Evolutionary conservation across 2,888 invertebrate species (phyloP).

Genomic region (Agrenia bidenticulata): DNA sequence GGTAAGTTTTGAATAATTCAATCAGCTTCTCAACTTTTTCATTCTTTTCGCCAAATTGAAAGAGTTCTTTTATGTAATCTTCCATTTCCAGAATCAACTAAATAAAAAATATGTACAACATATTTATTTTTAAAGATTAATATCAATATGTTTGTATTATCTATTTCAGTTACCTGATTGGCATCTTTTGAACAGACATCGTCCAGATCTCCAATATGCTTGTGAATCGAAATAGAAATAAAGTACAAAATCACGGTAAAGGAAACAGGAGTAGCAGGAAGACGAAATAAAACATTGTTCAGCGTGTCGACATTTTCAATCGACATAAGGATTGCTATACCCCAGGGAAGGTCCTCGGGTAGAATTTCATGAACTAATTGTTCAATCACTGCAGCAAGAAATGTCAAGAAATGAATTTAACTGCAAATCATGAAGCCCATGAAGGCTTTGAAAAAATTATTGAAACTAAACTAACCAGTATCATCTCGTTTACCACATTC

Average conservation of each 20-base stretch:
- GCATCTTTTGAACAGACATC: conserved; percentile 41
- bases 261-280: conserved; percentile 56
- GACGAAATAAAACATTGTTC: conserved; percentile 55
- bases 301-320: conserved; percentile 56
- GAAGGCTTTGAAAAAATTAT: neutral
- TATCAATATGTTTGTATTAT: neutral
- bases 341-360: conserved; percentile 60
- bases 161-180: conserved; percentile 34
- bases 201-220: conserved; percentile 14
- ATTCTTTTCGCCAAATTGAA: neutral
- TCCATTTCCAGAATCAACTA: conserved; percentile 9
- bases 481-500: conserved; percentile 33
- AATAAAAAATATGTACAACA: neutral
- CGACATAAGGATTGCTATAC: conserved; percentile 60
- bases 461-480: conserved; percentile 55
- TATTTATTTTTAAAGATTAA: too few species aligned
- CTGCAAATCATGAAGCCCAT: conserved; percentile 12
- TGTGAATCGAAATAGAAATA: conserved; percentile 49
- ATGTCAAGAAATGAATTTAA: too few species aligned
- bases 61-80: neutral
- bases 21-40: neutral
- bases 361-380: conserved; percentile 54
- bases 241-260: conserved; percentile 57
- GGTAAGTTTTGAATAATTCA: conserved; percentile 5
- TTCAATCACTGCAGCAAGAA: conserved; percentile 53